A percentile compares a stretch with the other conserved stretches of the same genome.
phyloP scores from a whole-genome alignment of 2,113 vertebrate genomes.

The Ranitomeya imitator region DNA sequence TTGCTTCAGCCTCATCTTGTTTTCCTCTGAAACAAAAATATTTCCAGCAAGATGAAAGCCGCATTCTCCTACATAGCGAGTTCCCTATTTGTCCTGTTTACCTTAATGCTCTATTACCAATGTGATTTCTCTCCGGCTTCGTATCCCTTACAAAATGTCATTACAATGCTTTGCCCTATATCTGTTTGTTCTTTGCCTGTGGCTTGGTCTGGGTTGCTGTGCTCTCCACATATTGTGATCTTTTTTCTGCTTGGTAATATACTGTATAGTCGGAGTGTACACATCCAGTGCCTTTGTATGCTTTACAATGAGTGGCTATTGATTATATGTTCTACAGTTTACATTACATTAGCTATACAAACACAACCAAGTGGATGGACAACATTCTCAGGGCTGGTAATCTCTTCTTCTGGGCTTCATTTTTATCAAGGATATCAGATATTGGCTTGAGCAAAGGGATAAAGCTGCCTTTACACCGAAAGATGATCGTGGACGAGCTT shows the following conservation, averaged over 20 bases:
- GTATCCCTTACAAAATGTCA: neutral
- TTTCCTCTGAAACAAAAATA: constrained; percentile 25
- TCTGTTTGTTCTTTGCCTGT: constrained; percentile 7
- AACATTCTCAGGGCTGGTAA: neutral
- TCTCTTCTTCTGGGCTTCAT: neutral
- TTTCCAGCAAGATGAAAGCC: constrained; percentile 21
- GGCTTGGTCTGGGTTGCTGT: neutral
- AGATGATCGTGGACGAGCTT: no score
- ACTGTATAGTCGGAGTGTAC: neutral
- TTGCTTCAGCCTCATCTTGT: constrained; percentile 6
- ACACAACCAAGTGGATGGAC: neutral
- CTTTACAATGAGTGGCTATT: neutral
- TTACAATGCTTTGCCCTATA: neutral
- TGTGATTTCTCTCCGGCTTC: constrained; percentile 7
- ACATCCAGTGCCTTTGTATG: neutral
- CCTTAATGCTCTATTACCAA: constrained; percentile 16
- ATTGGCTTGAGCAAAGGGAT: neutral
- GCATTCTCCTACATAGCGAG: neutral
- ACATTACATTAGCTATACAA: neutral
- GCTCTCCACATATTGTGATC: neutral
- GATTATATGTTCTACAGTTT: neutral
- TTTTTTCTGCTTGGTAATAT: neutral
- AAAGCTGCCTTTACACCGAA: no score
- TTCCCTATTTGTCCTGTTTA: constrained; percentile 35
- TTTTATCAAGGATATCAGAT: neutral